Base-by-base conservation (phyloP, 2,797 vertebrate genomes). In the Scolopax rusticola region DNA sequence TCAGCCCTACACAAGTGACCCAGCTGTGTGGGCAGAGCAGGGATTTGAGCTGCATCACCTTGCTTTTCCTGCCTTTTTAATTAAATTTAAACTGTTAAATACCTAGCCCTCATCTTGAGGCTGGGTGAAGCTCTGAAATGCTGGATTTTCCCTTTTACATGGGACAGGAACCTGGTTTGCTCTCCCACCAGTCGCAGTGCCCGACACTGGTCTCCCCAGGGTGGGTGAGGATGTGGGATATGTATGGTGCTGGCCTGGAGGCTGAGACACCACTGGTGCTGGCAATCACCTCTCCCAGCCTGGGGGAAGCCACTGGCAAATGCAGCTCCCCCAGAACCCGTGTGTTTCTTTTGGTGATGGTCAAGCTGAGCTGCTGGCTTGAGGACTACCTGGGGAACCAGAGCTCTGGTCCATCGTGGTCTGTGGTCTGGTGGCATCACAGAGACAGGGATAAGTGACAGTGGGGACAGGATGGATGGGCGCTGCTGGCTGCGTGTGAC, bases 171-270 rank as follows among this genome's bases (percentile, higher is more conserved):
- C 8, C 11, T 32, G 47, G 7, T 79, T 67, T 64, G 13, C 15
- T 76, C 8, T 17, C 12, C 2, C 11, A 40, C 3, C 0, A 0
- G 18, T 4, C 1, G 2, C 56, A 20, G 18, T 5, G 7, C 19
- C 24, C 0, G 0, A 41, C 13, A 13, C 27, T 57, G 0, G 0
- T 27, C 36, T 70, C 32, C 24, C 18, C n/a, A n/a, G 16, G 15
- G 6, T 74, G 24, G 24, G 10, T 63, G 41, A 93, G 40, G 71
- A 4, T 19, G 25, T 67, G 18, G 24, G 8, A 8, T 40, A 32
- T 23, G 9, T 10, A 40, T 1, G 9, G 20, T 48, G 54, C 18
- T 54, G 54, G 1, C 36, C 28, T 50, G 48, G 73, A 69, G 40
- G 59, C 40, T 40, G 51, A 59, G 50, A 21, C 15, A 12, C 10